Evolutionary conservation across 2,888 invertebrate species (phyloP), one percentile per base, ranked within the genome.

Genomic region (Seira ritae): DNA sequence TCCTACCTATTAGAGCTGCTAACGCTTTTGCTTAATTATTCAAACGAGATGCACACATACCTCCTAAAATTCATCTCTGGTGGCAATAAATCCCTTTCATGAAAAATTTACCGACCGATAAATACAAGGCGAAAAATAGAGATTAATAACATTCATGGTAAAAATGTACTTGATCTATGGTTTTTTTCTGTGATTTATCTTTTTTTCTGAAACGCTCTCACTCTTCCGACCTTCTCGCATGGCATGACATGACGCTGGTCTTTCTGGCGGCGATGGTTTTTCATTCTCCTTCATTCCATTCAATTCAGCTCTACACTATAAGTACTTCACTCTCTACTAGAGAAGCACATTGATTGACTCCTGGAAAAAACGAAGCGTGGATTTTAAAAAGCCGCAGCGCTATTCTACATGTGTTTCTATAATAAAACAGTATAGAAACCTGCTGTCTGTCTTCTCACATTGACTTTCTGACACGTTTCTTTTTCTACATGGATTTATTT

Each of bases 151-250:
- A n/a, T 31, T 8, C 31, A 31, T 31, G 8, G 31, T 31, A 31
- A 2, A 31, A 31, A 31, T n/a, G 8, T 31, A 31, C 31, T 31
- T 31, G 3, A 31, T 31, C 8, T 31, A 31, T 50, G 50, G 3
- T 50, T 3, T 50, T 50, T 50, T 50, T 50, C 50, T 50, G 50
- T 50, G 50, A 50, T 50, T 50, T 50, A n/a, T 50, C 50, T 50
- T 50, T 31, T 31, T 31, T 31, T 31, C 8, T 31, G 31, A 31
- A 31, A 31, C 31, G 31, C 31, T 31, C 31, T 31, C 31, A 50
- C 50, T 50, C 50, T 50, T 50, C 6, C 50, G 50, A 50, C 50
- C 15, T 50, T 12, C 50, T 50, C 12, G 50, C 50, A 31, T 31
- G 31, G 8, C 31, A 31, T 31, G 31, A 31, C 31, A 31, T 31